Conservation (phyloP, 2,113 vertebrate genomes). For the Sebastes fasciatus region DNA sequence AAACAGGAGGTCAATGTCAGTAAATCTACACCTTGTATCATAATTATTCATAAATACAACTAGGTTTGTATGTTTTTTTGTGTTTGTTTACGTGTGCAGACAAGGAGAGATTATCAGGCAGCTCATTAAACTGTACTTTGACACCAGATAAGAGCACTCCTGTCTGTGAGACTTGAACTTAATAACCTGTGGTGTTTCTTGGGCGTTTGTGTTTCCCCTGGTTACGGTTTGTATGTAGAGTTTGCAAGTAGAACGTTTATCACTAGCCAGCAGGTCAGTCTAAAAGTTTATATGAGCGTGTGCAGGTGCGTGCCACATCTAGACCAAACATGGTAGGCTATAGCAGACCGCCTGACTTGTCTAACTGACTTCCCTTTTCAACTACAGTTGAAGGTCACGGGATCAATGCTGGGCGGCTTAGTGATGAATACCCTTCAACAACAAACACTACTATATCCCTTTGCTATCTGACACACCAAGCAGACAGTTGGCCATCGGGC, state of each 20-base stretch:
- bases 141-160: conserved; percentile 61
- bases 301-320: background rate
- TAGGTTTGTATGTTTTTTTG: conserved; percentile 8
- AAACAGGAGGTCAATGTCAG: background rate
- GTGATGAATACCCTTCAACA: background rate
- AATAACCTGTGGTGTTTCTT: background rate
- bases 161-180: conserved; percentile 30
- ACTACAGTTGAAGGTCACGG: background rate
- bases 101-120: background rate
- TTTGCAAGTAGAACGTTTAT: background rate
- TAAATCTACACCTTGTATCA: background rate
- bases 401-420: background rate
- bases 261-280: background rate
- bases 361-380: conserved; percentile 15
- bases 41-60: conserved; percentile 5
- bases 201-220: background rate
- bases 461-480: conserved; percentile 6
- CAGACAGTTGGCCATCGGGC: background rate
- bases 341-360: background rate
- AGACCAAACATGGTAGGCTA: background rate
- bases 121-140: conserved; percentile 62
- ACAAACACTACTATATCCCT: background rate
- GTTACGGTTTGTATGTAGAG: background rate
- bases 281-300: background rate
- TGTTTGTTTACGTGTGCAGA: conserved; percentile 17